Conservation (phyloP, 2,113 vertebrate genomes). For the Numida meleagris region DNA sequence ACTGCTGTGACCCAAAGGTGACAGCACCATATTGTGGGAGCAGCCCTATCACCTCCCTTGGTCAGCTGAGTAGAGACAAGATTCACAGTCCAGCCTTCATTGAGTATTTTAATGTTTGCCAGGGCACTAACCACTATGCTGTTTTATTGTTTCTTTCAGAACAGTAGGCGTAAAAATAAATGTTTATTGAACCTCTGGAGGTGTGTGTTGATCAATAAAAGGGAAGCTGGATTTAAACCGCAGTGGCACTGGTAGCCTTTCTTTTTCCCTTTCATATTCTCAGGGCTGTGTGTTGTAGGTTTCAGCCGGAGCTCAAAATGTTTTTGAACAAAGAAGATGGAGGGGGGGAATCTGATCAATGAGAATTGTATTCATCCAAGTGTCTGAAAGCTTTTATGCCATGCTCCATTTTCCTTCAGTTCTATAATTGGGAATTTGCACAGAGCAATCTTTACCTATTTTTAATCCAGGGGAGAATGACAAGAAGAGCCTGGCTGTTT, state of each 20-base stretch:
- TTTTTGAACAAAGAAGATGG: not conserved
- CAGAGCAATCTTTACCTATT: not conserved
- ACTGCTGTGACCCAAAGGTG: not conserved
- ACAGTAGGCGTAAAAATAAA: conserved; percentile 49
- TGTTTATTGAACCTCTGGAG: conserved; percentile 60
- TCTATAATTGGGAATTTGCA: conserved; percentile 13
- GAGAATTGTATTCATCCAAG: conserved; percentile 23
- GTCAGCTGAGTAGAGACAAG: not conserved
- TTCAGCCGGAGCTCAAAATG: conserved; percentile 2
- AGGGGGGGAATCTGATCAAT: not conserved
- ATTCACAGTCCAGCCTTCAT: not conserved
- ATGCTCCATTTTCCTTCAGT: conserved; percentile 12
- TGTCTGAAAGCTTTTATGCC: conserved; percentile 32
- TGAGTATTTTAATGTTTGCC: conserved; percentile 38
- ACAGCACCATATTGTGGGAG: not conserved
- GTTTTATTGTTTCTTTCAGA: conserved; percentile 53
- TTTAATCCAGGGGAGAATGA: conserved; percentile 3
- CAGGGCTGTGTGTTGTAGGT: not conserved
- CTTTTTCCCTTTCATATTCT: not conserved
- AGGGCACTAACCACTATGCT: not conserved
- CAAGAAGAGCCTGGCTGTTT: not conserved
- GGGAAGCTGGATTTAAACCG: conserved; percentile 36
- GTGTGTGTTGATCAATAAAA: conserved; percentile 50
- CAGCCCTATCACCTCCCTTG: not conserved
- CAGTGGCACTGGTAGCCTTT: conserved; percentile 29